phyloP scores from a whole-genome alignment of 2,797 vertebrate species.

The Tachyglossus aculeatus region DNA sequence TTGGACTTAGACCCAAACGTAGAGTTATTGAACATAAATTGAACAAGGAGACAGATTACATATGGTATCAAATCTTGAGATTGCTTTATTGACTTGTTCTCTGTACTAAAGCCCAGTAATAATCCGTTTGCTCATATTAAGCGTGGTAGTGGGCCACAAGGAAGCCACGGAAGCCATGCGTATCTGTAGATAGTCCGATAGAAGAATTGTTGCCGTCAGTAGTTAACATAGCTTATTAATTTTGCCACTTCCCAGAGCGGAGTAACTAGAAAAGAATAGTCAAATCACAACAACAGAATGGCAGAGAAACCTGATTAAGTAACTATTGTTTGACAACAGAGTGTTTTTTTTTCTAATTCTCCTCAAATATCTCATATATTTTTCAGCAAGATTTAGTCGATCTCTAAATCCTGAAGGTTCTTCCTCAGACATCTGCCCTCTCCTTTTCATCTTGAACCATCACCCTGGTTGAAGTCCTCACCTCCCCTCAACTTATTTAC shows the following conservation, averaged over 20 bases:
- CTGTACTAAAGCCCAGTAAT: slow-evolving; percentile 14
- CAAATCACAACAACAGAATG: neutral
- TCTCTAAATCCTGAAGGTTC: no score
- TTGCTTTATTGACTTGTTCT: slow-evolving; percentile 21
- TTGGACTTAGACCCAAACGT: neutral
- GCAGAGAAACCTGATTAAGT: neutral
- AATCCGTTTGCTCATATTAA: slow-evolving; percentile 23
- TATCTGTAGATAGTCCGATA: neutral
- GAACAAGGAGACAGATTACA: slow-evolving; percentile 1
- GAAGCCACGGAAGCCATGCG: slow-evolving; percentile 9
- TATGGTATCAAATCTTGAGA: neutral
- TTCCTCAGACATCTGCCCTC: no score
- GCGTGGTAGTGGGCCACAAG: neutral
- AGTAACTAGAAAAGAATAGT: slow-evolving; percentile 12
- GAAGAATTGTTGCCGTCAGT: slow-evolving; percentile 38
- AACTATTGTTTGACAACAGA: no score
- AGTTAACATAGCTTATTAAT: slow-evolving; percentile 34
- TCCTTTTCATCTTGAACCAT: no score
- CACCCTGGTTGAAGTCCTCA: no score
- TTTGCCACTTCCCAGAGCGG: slow-evolving; percentile 18
- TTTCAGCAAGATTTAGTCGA: no score
- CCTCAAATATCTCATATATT: no score
- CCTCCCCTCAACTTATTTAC: no score
- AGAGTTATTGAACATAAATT: slow-evolving; percentile 15
- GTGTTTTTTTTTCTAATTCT: no score